Percentiles rank a stretch among this genome's conserved stretches.
These are phyloP conservation scores for Lasioglossum zephyrum DNA, from an alignment of 2,888 invertebrate species.

Conservation along the genomic window DNA sequence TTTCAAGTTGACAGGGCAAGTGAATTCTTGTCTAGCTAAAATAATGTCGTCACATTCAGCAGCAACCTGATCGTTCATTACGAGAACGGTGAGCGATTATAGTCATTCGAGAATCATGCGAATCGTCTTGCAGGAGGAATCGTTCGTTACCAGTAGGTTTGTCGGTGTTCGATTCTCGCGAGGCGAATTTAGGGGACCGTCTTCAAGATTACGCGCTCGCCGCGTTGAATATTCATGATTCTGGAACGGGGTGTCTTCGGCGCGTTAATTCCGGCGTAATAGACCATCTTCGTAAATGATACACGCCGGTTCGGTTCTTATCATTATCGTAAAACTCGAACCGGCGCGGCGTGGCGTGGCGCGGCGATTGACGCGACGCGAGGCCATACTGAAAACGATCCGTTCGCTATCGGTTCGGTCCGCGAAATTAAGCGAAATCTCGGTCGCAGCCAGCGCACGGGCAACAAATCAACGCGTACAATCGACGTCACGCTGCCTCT, in stretches of 20 bases:
- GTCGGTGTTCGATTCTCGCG: conserved; percentile 28
- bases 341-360: background rate
- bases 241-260: conserved; percentile 38
- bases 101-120: background rate
- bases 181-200: conserved; percentile 51
- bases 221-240: conserved; percentile 73
- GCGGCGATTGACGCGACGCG: background rate
- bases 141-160: background rate
- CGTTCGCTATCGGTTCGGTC: background rate
- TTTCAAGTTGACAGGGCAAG: background rate
- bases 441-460: background rate
- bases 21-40: background rate
- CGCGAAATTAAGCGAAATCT: conserved; percentile 10
- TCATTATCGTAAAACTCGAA: background rate
- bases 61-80: background rate
- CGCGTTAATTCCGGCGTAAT: conserved; percentile 37
- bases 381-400: background rate
- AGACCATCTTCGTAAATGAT: conserved; percentile 24
- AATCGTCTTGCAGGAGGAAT: background rate
- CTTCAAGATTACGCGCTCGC: conserved; percentile 58
- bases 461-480: conserved; percentile 18
- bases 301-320: background rate
- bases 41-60: background rate
- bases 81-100: background rate
- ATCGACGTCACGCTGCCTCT: conserved; percentile 37